Percentiles rank a stretch among this genome's conserved stretches.
These are phyloP conservation scores for Macrocentrus cingulum DNA, from an alignment of 1,140 invertebrate species.

Conservation along the genomic window DNA sequence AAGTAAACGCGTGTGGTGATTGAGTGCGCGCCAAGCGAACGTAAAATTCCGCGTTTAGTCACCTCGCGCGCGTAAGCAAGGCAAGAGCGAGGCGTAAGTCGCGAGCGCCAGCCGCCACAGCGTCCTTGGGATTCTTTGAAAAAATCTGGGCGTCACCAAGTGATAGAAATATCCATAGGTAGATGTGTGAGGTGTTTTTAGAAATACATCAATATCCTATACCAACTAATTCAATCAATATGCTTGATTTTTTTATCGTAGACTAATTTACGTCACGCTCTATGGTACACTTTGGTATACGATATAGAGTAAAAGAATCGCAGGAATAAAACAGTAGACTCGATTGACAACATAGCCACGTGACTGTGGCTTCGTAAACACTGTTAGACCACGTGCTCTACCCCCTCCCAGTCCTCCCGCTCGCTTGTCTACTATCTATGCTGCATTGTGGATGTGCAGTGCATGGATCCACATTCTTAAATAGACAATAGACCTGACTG, in stretches of 20 bases:
- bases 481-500: background rate
- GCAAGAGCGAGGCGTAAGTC: constrained; percentile 10
- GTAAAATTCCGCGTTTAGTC: constrained; percentile 8
- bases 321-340: constrained; percentile 24
- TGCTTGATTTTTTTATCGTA: too few relatives aligned
- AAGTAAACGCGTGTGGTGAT: too few relatives aligned
- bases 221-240: too few relatives aligned
- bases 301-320: background rate
- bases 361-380: constrained; percentile 52
- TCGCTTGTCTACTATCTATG: background rate
- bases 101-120: constrained; percentile 1
- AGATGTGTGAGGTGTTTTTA: background rate
- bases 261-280: too few relatives aligned
- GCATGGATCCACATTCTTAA: constrained; percentile 11
- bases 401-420: constrained; percentile 29
- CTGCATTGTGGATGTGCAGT: too few relatives aligned
- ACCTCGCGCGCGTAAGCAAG: background rate
- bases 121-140: constrained; percentile 28
- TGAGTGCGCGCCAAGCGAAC: too few relatives aligned
- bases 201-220: background rate
- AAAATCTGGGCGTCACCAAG: constrained; percentile 17
- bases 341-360: constrained; percentile 48
- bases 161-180: background rate
- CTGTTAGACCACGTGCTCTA: constrained; percentile 50
- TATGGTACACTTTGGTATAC: too few relatives aligned